Conservation (phyloP, 35 echinoderm and acorn worm genomes). For the Acanthaster planci region DNA sequence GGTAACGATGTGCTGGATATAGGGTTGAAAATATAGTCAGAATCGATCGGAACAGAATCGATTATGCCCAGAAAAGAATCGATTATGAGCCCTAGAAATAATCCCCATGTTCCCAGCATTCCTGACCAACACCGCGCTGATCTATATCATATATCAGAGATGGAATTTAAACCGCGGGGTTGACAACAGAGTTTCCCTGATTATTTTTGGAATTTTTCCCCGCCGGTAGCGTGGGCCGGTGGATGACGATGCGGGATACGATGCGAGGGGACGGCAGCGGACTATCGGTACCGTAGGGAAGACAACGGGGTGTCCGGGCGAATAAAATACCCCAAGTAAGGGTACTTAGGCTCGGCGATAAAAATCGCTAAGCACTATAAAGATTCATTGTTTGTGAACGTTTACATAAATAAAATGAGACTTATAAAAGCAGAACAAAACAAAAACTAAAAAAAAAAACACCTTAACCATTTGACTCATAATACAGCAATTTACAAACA, state of each 20-base stretch:
- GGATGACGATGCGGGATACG: conserved; percentile 1
- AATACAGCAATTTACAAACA: no score
- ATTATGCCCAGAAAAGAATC: no score
- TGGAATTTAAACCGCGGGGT: conserved; percentile 9
- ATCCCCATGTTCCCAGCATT: not conserved
- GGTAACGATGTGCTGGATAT: no score
- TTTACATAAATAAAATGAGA: not conserved
- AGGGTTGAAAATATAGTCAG: no score
- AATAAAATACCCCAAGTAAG: not conserved
- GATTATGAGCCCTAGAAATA: not conserved
- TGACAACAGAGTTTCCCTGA: not conserved
- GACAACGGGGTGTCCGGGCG: not conserved
- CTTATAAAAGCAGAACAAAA: no score
- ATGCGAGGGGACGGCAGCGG: not conserved
- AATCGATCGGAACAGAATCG: no score
- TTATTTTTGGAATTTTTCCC: conserved; percentile 20
- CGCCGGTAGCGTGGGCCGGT: not conserved
- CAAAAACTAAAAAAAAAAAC: no score
- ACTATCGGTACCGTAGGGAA: not conserved
- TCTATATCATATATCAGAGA: not conserved
- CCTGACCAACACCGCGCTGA: no score
- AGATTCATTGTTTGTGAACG: not conserved
- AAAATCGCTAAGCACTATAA: not conserved
- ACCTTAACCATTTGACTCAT: no score
- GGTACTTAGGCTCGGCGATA: not conserved